A percentile compares a stretch with the other conserved stretches of the same genome.
phyloP scores from a whole-genome alignment of 2,888 invertebrate species.

The Drosophila quasianomalipes region DNA sequence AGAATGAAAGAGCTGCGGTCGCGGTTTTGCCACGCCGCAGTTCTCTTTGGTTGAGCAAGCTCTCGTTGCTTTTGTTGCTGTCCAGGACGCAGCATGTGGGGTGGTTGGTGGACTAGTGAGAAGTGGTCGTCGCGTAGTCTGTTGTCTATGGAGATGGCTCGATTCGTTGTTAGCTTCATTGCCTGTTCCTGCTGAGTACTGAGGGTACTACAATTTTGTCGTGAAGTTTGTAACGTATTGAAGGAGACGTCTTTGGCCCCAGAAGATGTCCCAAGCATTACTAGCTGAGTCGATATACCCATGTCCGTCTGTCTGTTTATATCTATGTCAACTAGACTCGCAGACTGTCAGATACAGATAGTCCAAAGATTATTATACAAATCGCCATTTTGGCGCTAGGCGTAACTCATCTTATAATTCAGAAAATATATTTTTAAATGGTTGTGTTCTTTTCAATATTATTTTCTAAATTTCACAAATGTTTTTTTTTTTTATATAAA shows the following conservation, averaged over 20 bases:
- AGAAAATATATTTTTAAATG: background rate
- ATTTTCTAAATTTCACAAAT: background rate
- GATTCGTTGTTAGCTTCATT: slow-evolving; percentile 57
- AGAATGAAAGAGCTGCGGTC: slow-evolving; percentile 26
- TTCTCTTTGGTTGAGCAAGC: slow-evolving; percentile 16
- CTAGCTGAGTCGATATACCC: background rate
- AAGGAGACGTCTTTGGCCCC: background rate
- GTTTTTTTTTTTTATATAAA: background rate
- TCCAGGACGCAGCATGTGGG: slow-evolving; percentile 15
- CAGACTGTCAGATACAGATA: background rate
- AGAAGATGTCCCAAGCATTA: background rate
- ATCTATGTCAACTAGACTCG: background rate
- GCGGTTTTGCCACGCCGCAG: slow-evolving; percentile 31
- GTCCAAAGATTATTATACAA: background rate
- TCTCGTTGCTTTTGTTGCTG: slow-evolving; percentile 5
- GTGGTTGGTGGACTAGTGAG: slow-evolving; percentile 18
- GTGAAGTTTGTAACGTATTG: background rate
- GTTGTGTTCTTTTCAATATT: background rate
- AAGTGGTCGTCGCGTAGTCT: slow-evolving; percentile 25
- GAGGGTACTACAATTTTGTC: background rate
- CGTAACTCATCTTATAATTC: background rate
- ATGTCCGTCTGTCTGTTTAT: background rate
- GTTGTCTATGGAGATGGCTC: slow-evolving; percentile 40
- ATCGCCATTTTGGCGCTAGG: background rate
- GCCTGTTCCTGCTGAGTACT: slow-evolving; percentile 6